Base-by-base conservation (phyloP, 1,140 invertebrate genomes). In the Drosophila novamexicana region DNA sequence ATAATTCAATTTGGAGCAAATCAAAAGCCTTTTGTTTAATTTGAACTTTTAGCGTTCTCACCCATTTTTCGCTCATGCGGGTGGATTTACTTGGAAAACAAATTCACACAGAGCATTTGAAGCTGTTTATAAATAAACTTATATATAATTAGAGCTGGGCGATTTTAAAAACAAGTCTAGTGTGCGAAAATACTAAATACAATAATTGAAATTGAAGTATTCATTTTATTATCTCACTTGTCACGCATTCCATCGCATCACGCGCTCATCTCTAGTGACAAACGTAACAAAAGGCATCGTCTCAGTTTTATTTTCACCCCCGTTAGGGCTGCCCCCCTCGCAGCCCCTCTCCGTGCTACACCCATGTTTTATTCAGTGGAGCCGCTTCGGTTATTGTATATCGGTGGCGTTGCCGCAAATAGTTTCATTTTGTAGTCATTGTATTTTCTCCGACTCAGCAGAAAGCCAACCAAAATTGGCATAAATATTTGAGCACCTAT, bases 381-480 rank as follows among this genome's bases (percentile, higher is more conserved):
- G 72, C 58, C 67, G 59, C 67, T 70, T 56, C 58, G 45, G 58
- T 75, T 75, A 75, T 75, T 75, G 72, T 75, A 75, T 70, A 75
- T 75, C 66, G 58, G 66, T 40, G 32, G 72, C 72, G 45, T 75
- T 75, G 66, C 58, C 53, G 39, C 66, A 75, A 75, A 75, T 75
- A 75, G 66, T 75, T 75, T 75, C 67, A 71, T 75, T 75, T 75
- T 75, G 73, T 75, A 75, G 73, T 75, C 73, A 75, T 75, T 75
- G 73, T 71, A 61, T 75, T 75, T 75, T 73, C 47, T 42, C 54
- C 70, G 54, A 73, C 70, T 73, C 69, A 67, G 69, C 69, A 72
- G 37, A 72, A 67, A 68, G 64, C 65, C 40, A 49, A 54, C 36
- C 59, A 40, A 70, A 75, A 75, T 75, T 75, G 72, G 66, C 72